phyloP scores from a whole-genome alignment of 2,888 invertebrate genomes.

The Ophion ventricosus region DNA sequence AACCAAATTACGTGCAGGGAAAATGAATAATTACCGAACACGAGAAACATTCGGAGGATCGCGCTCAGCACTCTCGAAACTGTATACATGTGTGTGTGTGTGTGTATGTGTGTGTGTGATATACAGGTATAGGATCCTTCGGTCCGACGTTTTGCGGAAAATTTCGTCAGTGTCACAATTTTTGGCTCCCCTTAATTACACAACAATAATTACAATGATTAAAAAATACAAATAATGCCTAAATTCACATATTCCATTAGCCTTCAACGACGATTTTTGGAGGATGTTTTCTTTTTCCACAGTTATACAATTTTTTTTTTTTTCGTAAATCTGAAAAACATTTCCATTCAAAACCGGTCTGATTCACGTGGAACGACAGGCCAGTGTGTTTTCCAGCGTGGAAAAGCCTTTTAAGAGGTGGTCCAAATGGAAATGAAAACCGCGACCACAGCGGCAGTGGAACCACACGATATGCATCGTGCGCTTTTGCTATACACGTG shows the following conservation, averaged over 20 bases:
- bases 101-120: neutral
- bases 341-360: neutral
- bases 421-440: constrained; percentile 5
- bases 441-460: neutral
- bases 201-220: neutral
- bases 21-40: constrained; percentile 74
- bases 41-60: constrained; percentile 60
- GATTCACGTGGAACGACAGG: neutral
- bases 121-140: neutral
- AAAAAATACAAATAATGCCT: neutral
- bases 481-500: neutral
- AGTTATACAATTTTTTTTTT: neutral
- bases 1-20: constrained; percentile 73
- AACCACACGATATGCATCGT: neutral
- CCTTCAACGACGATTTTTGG: neutral
- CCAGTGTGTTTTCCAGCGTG: neutral
- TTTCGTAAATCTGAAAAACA: neutral
- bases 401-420: constrained; percentile 2
- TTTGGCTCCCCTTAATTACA: no score
- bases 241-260: neutral
- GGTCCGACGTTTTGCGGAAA: neutral
- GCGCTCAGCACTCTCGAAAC: neutral
- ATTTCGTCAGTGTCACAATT: neutral
- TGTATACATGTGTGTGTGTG: neutral
- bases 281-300: neutral